Evolutionary conservation across 1,140 invertebrate genomes (phyloP).

Genomic region (Ditylenchus dipsaci): DNA sequence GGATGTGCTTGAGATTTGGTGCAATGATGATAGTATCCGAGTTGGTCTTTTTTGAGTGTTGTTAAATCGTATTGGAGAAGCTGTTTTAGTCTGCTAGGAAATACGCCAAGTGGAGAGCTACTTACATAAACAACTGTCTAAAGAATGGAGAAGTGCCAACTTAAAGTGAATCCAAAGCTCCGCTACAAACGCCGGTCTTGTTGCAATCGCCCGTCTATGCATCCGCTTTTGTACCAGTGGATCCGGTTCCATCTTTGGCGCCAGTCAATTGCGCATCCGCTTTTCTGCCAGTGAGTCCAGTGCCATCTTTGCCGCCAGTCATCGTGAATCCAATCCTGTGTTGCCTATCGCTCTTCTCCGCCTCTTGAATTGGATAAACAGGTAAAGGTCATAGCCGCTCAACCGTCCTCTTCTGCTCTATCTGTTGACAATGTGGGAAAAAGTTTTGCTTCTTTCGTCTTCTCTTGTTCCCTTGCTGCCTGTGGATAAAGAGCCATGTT

Average conservation of each 20-base stretch:
- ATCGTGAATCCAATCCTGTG: no score
- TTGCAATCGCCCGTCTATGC: neutral
- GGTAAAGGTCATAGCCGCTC: no score
- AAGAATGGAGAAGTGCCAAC: slow-evolving; percentile 86
- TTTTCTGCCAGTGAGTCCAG: neutral
- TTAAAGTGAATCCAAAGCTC: slow-evolving; percentile 64
- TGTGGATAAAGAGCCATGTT: no score
- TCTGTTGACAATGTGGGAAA: no score
- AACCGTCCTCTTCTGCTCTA: no score
- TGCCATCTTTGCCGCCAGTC: no score
- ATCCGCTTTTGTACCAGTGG: neutral
- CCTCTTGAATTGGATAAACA: no score
- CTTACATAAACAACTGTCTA: slow-evolving; percentile 92
- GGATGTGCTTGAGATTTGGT: slow-evolving; percentile 85
- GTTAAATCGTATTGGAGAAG: neutral
- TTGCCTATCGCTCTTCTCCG: no score
- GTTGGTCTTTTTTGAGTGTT: neutral
- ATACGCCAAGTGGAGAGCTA: slow-evolving; percentile 97
- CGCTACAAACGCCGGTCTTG: neutral
- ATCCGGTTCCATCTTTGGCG: neutral
- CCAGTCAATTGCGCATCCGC: neutral
- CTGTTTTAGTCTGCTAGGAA: slow-evolving; percentile 71
- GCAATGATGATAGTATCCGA: slow-evolving; percentile 59
- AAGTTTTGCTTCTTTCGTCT: no score
- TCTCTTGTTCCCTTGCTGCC: no score